A percentile compares a stretch with the other conserved stretches of the same genome.
Evolutionary conservation across 2,113 vertebrate species (phyloP).

Genomic region (Paraplagusia blochii): DNA sequence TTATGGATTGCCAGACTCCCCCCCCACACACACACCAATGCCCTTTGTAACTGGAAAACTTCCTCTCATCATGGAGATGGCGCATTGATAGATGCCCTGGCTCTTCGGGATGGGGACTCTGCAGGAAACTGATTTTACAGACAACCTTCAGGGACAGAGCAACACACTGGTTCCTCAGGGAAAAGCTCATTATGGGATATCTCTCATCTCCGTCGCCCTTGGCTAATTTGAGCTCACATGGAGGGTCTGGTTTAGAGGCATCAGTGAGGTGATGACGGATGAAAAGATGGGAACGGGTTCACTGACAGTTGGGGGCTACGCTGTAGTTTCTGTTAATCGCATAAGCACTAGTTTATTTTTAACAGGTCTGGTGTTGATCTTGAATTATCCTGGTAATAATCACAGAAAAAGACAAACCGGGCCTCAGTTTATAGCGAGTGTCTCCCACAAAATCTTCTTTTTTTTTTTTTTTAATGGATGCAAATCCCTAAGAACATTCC

Average conservation of each 20-base stretch:
- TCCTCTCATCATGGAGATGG: constrained; percentile 18
- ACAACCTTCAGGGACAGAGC: constrained; percentile 61
- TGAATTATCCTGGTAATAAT: neutral
- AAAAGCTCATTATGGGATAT: constrained; percentile 63
- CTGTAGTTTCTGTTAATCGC: constrained; percentile 3
- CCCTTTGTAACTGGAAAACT: constrained; percentile 5
- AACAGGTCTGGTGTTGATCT: neutral
- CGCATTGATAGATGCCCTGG: constrained; percentile 35
- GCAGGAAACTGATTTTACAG: constrained; percentile 45
- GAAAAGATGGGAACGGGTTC: constrained; percentile 36
- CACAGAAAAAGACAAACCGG: neutral
- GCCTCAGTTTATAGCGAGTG: neutral
- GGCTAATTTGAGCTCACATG: constrained; percentile 49
- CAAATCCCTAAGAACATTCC: neutral
- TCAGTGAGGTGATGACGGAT: constrained; percentile 43
- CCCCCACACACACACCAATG: constrained; percentile 7
- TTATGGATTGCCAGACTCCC: constrained; percentile 3
- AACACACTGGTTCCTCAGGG: constrained; percentile 60
- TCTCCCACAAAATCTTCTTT: no score
- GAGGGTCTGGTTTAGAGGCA: constrained; percentile 47
- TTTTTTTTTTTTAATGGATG: no score
- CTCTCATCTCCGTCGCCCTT: constrained; percentile 71
- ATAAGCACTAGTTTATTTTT: constrained; percentile 18
- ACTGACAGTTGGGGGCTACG: constrained; percentile 22
- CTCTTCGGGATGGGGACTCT: constrained; percentile 14